Conservation (phyloP, 2,797 vertebrate species). For the Protosalanx chinensis region DNA sequence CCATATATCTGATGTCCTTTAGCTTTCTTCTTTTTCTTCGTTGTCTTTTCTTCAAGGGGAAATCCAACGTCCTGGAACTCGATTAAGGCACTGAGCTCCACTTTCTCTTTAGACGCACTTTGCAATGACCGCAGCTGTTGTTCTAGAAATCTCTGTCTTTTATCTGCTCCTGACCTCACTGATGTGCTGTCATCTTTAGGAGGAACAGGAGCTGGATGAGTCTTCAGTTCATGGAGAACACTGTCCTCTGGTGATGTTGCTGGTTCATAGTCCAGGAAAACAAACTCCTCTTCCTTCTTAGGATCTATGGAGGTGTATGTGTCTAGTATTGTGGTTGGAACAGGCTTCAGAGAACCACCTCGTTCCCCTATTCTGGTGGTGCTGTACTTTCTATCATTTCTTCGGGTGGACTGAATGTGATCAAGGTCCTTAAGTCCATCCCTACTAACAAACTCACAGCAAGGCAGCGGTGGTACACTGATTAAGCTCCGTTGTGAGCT, state of each 20-base stretch:
- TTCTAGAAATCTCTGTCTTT: constrained; percentile 9
- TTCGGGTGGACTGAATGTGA: background rate
- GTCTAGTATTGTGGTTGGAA: background rate
- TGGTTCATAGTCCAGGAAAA: constrained; percentile 61
- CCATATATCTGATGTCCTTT: constrained; percentile 58
- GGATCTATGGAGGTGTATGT: constrained; percentile 59
- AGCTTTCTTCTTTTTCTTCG: constrained; percentile 37
- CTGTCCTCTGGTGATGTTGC: constrained; percentile 17
- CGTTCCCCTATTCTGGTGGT: constrained; percentile 9
- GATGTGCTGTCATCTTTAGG: constrained; percentile 7
- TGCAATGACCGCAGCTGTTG: constrained; percentile 40
- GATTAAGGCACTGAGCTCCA: constrained; percentile 35
- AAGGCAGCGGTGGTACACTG: background rate
- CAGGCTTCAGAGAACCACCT: background rate
- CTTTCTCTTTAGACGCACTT: constrained; percentile 10
- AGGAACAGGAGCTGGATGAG: constrained; percentile 2
- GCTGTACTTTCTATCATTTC: constrained; percentile 34
- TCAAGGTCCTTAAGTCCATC: background rate
- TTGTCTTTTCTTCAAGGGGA: constrained; percentile 40
- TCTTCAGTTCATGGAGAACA: constrained; percentile 1
- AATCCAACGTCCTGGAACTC: constrained; percentile 67
- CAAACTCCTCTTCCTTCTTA: constrained; percentile 63
- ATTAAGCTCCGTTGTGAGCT: background rate
- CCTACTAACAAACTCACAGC: background rate
- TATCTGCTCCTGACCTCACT: constrained; percentile 12